phyloP scores from a whole-genome alignment of 2,888 invertebrate genomes.

The Mesorhabditis spiculigera region DNA sequence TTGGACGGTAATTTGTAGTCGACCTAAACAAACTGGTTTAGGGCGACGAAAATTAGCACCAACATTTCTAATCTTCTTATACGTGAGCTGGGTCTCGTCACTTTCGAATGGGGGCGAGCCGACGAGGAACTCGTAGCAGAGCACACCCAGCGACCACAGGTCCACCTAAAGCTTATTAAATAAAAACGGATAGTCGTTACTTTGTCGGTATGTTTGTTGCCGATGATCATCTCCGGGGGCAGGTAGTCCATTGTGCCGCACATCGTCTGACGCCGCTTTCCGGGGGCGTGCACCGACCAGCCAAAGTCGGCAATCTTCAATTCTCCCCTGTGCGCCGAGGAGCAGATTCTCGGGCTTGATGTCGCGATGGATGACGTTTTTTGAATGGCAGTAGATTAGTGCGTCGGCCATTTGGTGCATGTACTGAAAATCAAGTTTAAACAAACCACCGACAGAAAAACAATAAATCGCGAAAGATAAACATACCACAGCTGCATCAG shows the following conservation, averaged over 20 bases:
- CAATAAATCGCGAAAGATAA: neutral
- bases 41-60: neutral
- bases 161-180: slow-evolving; percentile 69
- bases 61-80: slow-evolving; percentile 60
- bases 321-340: slow-evolving; percentile 53
- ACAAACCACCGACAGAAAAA: neutral
- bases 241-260: slow-evolving; percentile 59
- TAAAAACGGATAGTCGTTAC: neutral
- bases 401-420: slow-evolving; percentile 58
- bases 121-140: slow-evolving; percentile 88
- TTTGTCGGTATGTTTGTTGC: slow-evolving; percentile 74
- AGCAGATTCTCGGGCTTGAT: slow-evolving; percentile 55
- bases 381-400: slow-evolving; percentile 56
- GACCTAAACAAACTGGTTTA: slow-evolving; percentile 31
- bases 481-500: slow-evolving; percentile 51
- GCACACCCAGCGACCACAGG: slow-evolving; percentile 89
- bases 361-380: slow-evolving; percentile 58
- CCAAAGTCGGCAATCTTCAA: slow-evolving; percentile 59
- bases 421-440: slow-evolving; percentile 39
- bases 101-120: slow-evolving; percentile 90
- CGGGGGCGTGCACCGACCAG: slow-evolving; percentile 59
- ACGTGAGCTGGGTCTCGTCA: slow-evolving; percentile 62
- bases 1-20: slow-evolving; percentile 60
- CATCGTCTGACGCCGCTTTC: slow-evolving; percentile 56
- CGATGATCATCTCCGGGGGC: slow-evolving; percentile 80